Percentiles rank a stretch among this genome's conserved stretches.
phyloP scores from a whole-genome alignment of 1,140 invertebrate genomes.

The Caerostris extrusa region DNA sequence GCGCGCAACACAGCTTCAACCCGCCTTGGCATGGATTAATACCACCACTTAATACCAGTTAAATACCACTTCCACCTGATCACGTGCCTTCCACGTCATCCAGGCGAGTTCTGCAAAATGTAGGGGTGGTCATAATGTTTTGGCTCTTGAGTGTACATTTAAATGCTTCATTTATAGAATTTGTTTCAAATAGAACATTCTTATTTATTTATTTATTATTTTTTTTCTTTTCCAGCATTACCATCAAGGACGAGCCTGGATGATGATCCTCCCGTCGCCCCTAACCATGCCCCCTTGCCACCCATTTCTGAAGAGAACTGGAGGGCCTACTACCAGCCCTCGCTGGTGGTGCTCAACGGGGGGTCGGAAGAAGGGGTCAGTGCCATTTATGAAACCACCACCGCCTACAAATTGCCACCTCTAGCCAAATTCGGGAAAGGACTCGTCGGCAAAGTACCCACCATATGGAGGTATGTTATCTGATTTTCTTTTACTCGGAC shows the following conservation, averaged over 20 bases:
- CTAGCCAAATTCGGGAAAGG: constrained; percentile 67
- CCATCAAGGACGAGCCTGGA: constrained; percentile 69
- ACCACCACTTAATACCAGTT: too few relatives aligned
- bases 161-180: too few relatives aligned
- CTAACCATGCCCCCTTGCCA: constrained; percentile 34
- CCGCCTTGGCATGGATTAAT: too few relatives aligned
- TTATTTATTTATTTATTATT: neutral
- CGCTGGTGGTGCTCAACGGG: constrained; percentile 26
- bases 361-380: neutral
- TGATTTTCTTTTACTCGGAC: neutral
- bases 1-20: too few relatives aligned
- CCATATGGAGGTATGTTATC: constrained; percentile 19
- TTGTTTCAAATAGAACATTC: too few relatives aligned
- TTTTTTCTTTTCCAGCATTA: constrained; percentile 34
- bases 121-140: too few relatives aligned
- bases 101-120: too few relatives aligned
- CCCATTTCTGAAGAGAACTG: constrained; percentile 70
- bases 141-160: too few relatives aligned
- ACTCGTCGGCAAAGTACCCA: constrained; percentile 63
- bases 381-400: constrained; percentile 14
- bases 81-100: too few relatives aligned
- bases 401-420: constrained; percentile 63
- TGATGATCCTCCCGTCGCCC: neutral
- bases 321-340: constrained; percentile 63
- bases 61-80: too few relatives aligned